phyloP scores from a whole-genome alignment of 2,797 vertebrate species.

The Epinephelus malabaricus region DNA sequence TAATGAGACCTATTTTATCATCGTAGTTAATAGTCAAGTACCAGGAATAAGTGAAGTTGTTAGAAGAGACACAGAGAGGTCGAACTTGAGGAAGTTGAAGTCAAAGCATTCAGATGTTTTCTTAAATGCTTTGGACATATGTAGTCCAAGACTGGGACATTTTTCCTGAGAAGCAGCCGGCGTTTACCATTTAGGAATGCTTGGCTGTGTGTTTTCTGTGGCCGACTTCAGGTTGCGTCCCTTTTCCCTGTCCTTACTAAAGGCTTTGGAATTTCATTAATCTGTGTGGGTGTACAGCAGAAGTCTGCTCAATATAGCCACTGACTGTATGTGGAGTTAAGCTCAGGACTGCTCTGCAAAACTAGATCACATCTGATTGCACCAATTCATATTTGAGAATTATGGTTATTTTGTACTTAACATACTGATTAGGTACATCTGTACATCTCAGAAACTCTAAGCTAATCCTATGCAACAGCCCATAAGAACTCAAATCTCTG shows the following conservation, averaged over 20 bases:
- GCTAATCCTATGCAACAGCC: neutral
- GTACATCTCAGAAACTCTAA: neutral
- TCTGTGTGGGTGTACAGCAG: conserved; percentile 79
- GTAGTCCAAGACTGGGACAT: conserved; percentile 12
- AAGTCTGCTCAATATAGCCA: conserved; percentile 61
- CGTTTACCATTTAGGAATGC: conserved; percentile 53
- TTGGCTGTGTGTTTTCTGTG: conserved; percentile 45
- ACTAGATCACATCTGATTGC: neutral
- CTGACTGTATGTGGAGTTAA: conserved; percentile 42
- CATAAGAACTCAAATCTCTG: neutral
- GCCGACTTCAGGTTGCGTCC: conserved; percentile 67
- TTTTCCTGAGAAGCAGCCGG: conserved; percentile 41
- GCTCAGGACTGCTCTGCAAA: conserved; percentile 27
- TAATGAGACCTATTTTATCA: neutral
- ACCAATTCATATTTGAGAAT: neutral
- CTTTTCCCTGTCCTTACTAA: conserved; percentile 79
- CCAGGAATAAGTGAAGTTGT: conserved; percentile 20
- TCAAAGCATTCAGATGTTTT: neutral
- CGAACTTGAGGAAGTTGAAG: conserved; percentile 4
- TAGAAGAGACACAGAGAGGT: neutral
- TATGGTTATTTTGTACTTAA: neutral
- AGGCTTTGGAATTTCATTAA: conserved; percentile 83
- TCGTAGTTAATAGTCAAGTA: conserved; percentile 4
- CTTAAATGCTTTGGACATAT: neutral
- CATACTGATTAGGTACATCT: conserved; percentile 7